Evolutionary conservation across 2,113 vertebrate species (phyloP).

Genomic region (Piaya cayana): DNA sequence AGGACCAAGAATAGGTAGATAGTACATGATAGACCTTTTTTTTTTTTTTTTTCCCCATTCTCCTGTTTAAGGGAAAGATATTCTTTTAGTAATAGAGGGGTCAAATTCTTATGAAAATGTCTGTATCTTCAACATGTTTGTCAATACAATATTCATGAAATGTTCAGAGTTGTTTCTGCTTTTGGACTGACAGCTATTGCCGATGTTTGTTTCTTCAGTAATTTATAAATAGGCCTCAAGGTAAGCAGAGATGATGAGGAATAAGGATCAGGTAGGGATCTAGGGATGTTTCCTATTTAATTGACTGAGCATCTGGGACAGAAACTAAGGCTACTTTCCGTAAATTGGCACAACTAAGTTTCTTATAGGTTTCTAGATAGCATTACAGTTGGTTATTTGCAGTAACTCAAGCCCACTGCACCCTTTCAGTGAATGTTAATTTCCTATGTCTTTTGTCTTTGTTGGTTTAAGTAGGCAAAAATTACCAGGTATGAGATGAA

Average conservation of each 20-base stretch:
- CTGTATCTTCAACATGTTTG: accelerated
- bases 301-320: neutral
- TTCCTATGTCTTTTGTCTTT: neutral
- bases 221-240: neutral
- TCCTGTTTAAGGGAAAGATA: neutral
- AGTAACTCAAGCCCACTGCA: neutral
- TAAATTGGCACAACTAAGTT: neutral
- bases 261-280: neutral
- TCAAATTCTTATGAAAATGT: neutral
- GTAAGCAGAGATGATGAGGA: neutral
- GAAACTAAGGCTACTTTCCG: neutral
- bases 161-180: neutral
- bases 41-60: accelerated
- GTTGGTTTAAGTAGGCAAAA: neutral
- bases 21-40: neutral
- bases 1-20: accelerated
- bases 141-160: neutral
- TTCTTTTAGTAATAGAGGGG: accelerated
- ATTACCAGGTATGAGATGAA: neutral
- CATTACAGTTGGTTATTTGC: neutral
- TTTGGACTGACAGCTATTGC: neutral
- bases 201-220: neutral
- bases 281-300: neutral
- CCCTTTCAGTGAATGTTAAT: neutral
- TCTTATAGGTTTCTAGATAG: neutral